These are phyloP conservation scores for Chondrilla cf. caribensis DNA, from an alignment of 37 sponge, comb jelly and placozoan species.

Conservation along the genomic window DNA sequence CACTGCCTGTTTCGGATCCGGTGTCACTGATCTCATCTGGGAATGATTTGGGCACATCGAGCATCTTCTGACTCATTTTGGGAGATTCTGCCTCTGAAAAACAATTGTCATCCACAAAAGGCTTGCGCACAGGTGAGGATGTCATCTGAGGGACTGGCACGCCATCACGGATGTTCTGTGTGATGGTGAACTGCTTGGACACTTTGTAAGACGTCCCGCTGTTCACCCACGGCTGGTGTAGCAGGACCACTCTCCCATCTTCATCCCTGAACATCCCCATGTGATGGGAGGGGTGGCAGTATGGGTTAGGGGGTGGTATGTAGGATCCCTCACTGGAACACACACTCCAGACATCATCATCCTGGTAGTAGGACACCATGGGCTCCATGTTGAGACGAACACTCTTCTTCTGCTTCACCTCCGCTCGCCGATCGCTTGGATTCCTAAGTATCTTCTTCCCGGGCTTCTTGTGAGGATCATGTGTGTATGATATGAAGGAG, in stretches of 20 bases:
- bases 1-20: conserved; percentile 9
- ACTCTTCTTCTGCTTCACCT: conserved; percentile 25
- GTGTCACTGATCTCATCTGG: conserved; percentile 23
- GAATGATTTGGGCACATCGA: neutral
- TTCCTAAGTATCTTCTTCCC: conserved; percentile 61
- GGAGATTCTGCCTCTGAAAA: neutral
- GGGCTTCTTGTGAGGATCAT: conserved; percentile 53
- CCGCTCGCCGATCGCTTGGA: conserved; percentile 4
- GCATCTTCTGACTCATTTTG: neutral
- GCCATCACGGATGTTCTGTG: neutral
- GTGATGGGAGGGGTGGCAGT: neutral
- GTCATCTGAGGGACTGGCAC: neutral
- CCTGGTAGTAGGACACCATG: neutral
- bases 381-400: conserved; percentile 49
- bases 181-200: neutral
- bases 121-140: neutral
- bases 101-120: neutral
- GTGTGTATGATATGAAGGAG: conserved; percentile 22
- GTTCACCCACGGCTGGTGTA: neutral
- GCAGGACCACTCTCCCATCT: conserved; percentile 11
- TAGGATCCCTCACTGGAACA: conserved; percentile 33
- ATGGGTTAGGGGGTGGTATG: conserved; percentile 36
- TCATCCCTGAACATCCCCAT: conserved; percentile 10
- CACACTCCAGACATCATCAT: conserved; percentile 6
- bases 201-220: neutral